Evolutionary conservation across 2,888 invertebrate genomes (phyloP).

Genomic region (Pecten maximus): DNA sequence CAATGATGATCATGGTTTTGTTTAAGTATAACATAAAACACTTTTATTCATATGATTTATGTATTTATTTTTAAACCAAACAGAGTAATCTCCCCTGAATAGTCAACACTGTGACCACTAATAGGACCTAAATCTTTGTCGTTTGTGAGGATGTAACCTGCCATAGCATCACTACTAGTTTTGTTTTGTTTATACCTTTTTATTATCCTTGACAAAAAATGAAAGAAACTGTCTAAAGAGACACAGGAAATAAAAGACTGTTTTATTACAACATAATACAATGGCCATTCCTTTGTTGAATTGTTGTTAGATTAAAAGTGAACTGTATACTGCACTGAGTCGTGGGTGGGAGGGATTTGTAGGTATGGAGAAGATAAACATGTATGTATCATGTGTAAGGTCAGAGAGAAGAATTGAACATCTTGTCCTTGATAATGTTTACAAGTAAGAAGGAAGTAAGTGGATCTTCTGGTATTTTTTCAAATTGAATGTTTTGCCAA

Average conservation of each 20-base stretch:
- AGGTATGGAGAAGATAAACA: not conserved
- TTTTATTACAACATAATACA: too few species aligned
- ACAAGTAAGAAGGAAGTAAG: not conserved
- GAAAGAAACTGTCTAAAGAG: too few species aligned
- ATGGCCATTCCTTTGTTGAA: too few species aligned
- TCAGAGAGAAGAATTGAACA: not conserved
- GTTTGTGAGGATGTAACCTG: too few species aligned
- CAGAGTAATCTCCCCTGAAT: not conserved
- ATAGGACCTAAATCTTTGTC: too few species aligned
- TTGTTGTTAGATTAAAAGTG: not conserved
- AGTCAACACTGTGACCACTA: too few species aligned
- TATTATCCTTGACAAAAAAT: too few species aligned
- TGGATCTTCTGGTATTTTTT: not conserved
- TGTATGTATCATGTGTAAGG: not conserved
- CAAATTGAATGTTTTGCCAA: not conserved
- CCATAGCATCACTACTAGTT: too few species aligned
- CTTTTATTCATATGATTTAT: not conserved
- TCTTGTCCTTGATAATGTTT: not conserved
- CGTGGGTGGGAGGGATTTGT: not conserved
- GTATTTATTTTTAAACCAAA: not conserved
- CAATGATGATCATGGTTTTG: too few species aligned
- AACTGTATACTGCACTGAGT: not conserved
- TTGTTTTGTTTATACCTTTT: too few species aligned
- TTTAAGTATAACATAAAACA: too few species aligned
- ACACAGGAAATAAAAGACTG: too few species aligned